A percentile compares a stretch with the other conserved stretches of the same genome.
Evolutionary conservation across 2,113 vertebrate species (phyloP).

Genomic region (Zosterops hypoxanthus): DNA sequence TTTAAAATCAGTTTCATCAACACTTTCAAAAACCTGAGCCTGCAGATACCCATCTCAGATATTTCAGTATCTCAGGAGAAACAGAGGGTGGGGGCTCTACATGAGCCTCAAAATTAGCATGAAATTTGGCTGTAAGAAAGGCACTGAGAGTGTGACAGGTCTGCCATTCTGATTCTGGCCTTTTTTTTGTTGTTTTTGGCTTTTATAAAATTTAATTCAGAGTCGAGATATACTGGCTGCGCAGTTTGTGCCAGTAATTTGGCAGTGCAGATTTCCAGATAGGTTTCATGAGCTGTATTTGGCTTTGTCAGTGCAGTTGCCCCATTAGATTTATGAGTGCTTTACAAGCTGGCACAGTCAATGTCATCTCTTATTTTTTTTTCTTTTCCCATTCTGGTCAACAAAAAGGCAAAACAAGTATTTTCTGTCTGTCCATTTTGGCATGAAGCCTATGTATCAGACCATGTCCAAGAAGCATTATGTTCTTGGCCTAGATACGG

Average conservation of each 20-base stretch:
- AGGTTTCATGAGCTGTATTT: neutral
- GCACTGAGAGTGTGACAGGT: neutral
- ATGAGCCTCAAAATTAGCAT: neutral
- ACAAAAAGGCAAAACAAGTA: neutral
- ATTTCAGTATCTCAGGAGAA: neutral
- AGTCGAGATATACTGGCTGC: neutral
- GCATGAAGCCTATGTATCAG: neutral
- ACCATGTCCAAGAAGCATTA: neutral
- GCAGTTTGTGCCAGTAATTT: neutral
- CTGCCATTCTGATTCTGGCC: neutral
- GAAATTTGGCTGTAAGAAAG: neutral
- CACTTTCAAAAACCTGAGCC: neutral
- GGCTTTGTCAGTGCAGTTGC: neutral
- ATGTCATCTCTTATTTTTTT: neutral
- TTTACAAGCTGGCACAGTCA: neutral
- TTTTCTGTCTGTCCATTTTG: slow-evolving; percentile 27
- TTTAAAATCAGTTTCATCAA: neutral
- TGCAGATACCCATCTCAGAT: neutral
- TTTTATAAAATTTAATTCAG: neutral
- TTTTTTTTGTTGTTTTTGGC: neutral
- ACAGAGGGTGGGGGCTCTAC: neutral
- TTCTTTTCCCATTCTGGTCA: neutral
- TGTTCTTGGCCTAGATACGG: neutral
- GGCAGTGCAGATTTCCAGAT: neutral
- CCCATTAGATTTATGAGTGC: neutral